Evolutionary conservation across 2,888 invertebrate species (phyloP).

Genomic region (Ptychoptera albimana): DNA sequence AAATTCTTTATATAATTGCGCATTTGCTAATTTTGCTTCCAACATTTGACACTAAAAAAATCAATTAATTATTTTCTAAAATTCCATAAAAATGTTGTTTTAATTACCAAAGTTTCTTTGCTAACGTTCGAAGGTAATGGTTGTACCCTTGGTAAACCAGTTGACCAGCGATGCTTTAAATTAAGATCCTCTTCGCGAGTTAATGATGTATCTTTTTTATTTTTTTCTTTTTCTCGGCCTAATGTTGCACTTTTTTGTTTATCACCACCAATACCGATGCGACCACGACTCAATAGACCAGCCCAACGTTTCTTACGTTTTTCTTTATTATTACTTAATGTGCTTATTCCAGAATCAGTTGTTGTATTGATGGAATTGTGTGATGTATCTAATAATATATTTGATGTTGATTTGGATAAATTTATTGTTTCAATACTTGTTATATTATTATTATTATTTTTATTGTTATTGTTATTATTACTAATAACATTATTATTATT

Average conservation of each 20-base stretch:
- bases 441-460: neutral
- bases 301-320: slow-evolving; percentile 51
- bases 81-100: neutral
- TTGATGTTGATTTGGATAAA: neutral
- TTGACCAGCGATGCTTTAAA: slow-evolving; percentile 51
- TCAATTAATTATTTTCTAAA: neutral
- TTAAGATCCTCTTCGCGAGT: slow-evolving; percentile 31
- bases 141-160: slow-evolving; percentile 50
- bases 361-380: neutral
- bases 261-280: slow-evolving; percentile 36
- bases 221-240: slow-evolving; percentile 43
- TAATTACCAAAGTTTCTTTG: slow-evolving; percentile 60
- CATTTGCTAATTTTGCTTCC: slow-evolving; percentile 51
- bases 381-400: neutral
- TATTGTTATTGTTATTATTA: neutral
- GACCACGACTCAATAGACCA: slow-evolving; percentile 20
- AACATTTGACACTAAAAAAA: slow-evolving; percentile 42
- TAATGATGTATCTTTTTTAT: slow-evolving; percentile 26
- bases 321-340: slow-evolving; percentile 30
- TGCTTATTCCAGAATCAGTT: slow-evolving; percentile 3
- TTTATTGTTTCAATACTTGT: neutral
- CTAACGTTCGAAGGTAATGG: slow-evolving; percentile 60
- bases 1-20: slow-evolving; percentile 67
- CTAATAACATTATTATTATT: neutral
- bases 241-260: slow-evolving; percentile 49